Evolutionary conservation across 2,888 invertebrate genomes (phyloP), one percentile per base, ranked within the genome.

Genomic region (Eudiplozoon nipponicum): DNA sequence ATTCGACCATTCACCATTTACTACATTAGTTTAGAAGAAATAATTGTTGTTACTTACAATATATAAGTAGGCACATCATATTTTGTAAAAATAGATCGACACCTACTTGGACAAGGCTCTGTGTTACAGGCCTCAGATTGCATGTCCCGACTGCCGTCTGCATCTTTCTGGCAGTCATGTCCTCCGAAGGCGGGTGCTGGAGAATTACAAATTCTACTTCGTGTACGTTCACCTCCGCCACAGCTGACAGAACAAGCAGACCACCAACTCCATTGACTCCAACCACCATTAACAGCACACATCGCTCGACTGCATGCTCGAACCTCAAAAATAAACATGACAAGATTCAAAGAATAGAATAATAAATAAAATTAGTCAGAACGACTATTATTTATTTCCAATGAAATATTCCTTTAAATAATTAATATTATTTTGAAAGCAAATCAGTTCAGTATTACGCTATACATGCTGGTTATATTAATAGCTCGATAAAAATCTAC

Each of bases 241-340:
- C 67, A 67, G 1, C 61, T 49, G 2, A 55, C 52, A 28, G 65
- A 65, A 47, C 69, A 69, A 4, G 53, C 45, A 3, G 62, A 60
- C 68, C 68, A 69, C 0, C 48, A 47, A 2, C 64, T 61, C 68
- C 68, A 68, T 1, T 50, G 40, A 0, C 63, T 61, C 65, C 66
- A 57, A 19, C 48, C 49, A 17, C 64, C 63, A 48, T 62, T 50
- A 7, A 17, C 17, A 15, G 31, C 13, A 31, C 31, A 31, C 11
- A 17, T n/a, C 11, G 11, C 31, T 5, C 17, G 5, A 15, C 31
- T 31, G 31, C 31, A 31, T 13, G 17, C 17, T 7, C n/a, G n/a
- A n/a, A n/a, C n/a, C n/a, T n/a, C n/a, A n/a, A n/a, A n/a, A n/a
- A n/a, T n/a, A n/a, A n/a, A n/a, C n/a, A n/a, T n/a, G n/a, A n/a